These are phyloP conservation scores for Hyalella azteca DNA, from an alignment of 2,888 invertebrate genomes.

Conservation along the genomic window DNA sequence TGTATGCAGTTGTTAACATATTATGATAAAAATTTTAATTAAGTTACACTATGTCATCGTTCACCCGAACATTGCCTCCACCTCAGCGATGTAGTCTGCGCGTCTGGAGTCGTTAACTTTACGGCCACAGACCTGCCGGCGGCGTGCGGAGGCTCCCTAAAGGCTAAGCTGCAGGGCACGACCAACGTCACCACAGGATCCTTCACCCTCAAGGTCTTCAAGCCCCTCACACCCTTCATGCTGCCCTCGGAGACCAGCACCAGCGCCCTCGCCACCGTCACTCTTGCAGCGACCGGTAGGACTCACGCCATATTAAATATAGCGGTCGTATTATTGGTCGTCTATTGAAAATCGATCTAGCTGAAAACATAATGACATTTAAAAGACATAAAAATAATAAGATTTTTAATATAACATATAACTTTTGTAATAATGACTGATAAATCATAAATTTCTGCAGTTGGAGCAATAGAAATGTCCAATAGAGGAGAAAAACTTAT, in stretches of 20 bases:
- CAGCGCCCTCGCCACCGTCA: neutral
- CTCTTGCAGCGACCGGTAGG: neutral
- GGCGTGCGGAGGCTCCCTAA: neutral
- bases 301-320: too few species aligned
- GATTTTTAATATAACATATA: too few species aligned
- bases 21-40: too few species aligned
- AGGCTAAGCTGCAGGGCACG: neutral
- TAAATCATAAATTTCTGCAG: too few species aligned
- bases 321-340: too few species aligned
- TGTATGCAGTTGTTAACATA: too few species aligned
- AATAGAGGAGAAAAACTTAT: too few species aligned
- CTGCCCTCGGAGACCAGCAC: neutral
- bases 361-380: too few species aligned
- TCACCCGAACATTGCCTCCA: neutral
- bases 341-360: too few species aligned
- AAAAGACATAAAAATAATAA: too few species aligned
- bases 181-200: neutral
- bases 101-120: neutral
- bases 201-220: neutral
- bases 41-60: neutral
- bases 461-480: too few species aligned
- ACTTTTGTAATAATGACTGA: too few species aligned
- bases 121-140: neutral
- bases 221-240: neutral
- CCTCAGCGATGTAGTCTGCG: neutral